Conservation (phyloP, 2,888 invertebrate species). For the Gisinianus flammeolus region DNA sequence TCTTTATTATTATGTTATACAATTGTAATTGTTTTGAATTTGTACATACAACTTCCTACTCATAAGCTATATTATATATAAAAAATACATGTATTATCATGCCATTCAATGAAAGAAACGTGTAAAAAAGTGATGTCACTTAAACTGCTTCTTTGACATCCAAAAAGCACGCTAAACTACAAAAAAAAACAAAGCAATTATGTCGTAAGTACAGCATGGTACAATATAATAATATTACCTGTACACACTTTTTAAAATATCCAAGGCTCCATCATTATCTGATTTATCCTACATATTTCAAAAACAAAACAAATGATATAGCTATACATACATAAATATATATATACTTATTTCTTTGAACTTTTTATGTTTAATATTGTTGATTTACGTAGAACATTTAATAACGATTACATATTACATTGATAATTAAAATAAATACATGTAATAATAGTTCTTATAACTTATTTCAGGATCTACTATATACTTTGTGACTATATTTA, state of each 20-base stretch:
- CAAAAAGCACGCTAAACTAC: too few species aligned
- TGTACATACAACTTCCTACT: slow-evolving; percentile 15
- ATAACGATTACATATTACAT: neutral
- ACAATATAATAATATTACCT: too few species aligned
- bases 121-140: too few species aligned
- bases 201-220: too few species aligned
- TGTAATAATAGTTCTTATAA: neutral
- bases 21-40: slow-evolving; percentile 3
- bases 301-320: too few species aligned
- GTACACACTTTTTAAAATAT: too few species aligned
- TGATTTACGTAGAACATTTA: neutral
- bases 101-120: too few species aligned
- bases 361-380: neutral
- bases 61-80: neutral
- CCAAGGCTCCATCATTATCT: too few species aligned
- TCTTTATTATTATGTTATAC: neutral
- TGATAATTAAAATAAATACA: neutral
- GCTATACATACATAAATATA: too few species aligned
- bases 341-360: neutral
- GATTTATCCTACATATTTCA: too few species aligned
- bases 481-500: slow-evolving; percentile 11
- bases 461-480: neutral
- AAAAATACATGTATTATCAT: neutral
- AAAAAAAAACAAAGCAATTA: too few species aligned
- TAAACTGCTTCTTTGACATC: too few species aligned